Conservation (phyloP, 92 coral and sea anemone species). For the Zoanthus gigantus region DNA sequence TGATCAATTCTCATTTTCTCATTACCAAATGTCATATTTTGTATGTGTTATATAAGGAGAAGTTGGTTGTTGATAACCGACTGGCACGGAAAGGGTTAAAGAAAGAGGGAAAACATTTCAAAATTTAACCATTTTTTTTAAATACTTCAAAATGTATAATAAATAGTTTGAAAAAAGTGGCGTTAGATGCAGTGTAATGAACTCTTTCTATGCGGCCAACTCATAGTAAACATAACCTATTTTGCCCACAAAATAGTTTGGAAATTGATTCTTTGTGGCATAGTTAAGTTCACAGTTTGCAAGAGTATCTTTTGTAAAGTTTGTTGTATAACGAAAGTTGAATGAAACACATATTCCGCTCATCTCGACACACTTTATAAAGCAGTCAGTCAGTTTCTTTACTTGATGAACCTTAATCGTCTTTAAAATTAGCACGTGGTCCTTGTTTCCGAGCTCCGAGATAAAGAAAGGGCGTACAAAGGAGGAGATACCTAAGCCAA, state of each 20-base stretch:
- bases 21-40: no score
- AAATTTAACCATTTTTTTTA: no score
- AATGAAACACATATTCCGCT: conserved; percentile 27
- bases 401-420: conserved; percentile 13
- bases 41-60: no score
- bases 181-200: not conserved
- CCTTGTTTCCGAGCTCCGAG: conserved; percentile 26
- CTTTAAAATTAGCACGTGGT: conserved; percentile 13
- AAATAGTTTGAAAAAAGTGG: not conserved
- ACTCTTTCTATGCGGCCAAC: not conserved
- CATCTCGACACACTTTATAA: conserved; percentile 36
- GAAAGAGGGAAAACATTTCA: no score
- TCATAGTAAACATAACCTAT: conserved; percentile 27
- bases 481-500: not conserved
- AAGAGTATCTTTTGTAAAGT: not conserved
- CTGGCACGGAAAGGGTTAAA: no score
- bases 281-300: conserved; percentile 32
- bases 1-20: no score
- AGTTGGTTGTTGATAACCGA: no score
- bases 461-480: conserved; percentile 21
- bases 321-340: not conserved
- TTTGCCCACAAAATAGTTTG: conserved; percentile 3
- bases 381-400: conserved; percentile 26
- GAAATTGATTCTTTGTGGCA: conserved; percentile 25
- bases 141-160: no score